Evolutionary conservation across 2,888 invertebrate genomes (phyloP).

Genomic region (Chironomus tentans): DNA sequence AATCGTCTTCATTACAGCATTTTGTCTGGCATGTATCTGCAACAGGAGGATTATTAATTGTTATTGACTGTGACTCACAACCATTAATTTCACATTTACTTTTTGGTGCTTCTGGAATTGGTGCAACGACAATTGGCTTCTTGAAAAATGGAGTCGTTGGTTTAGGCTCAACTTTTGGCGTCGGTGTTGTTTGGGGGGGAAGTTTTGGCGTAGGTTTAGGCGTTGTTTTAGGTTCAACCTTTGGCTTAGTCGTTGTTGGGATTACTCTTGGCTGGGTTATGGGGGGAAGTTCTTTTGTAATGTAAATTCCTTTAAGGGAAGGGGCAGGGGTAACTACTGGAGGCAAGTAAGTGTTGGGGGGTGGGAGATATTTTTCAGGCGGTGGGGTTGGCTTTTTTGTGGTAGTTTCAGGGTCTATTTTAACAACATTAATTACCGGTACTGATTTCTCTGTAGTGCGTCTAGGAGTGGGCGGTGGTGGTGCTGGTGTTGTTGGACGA

Average conservation of each 20-base stretch:
- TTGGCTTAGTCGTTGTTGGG: neutral
- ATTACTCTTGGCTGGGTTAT: neutral
- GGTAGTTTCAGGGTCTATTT: neutral
- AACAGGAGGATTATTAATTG: neutral
- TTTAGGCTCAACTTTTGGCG: neutral
- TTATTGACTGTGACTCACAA: neutral
- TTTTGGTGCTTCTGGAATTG: neutral
- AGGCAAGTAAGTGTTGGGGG: neutral
- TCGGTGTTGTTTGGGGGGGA: neutral
- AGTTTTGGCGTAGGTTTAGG: neutral
- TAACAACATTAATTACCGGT: neutral
- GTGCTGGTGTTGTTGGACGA: neutral
- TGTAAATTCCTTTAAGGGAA: neutral
- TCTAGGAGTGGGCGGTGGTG: neutral
- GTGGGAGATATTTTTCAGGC: neutral
- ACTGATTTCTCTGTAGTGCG: too few species aligned
- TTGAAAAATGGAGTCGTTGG: neutral
- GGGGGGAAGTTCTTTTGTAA: neutral
- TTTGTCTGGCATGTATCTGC: neutral
- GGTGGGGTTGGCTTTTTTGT: neutral
- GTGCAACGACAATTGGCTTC: neutral
- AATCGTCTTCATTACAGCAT: conserved; percentile 1
- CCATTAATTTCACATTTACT: neutral
- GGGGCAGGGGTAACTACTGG: neutral
- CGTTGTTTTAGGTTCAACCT: neutral